A percentile compares a stretch with the other conserved stretches of the same genome.
Conservation (phyloP, 2,888 invertebrate species). For the Drosophila conformis region DNA sequence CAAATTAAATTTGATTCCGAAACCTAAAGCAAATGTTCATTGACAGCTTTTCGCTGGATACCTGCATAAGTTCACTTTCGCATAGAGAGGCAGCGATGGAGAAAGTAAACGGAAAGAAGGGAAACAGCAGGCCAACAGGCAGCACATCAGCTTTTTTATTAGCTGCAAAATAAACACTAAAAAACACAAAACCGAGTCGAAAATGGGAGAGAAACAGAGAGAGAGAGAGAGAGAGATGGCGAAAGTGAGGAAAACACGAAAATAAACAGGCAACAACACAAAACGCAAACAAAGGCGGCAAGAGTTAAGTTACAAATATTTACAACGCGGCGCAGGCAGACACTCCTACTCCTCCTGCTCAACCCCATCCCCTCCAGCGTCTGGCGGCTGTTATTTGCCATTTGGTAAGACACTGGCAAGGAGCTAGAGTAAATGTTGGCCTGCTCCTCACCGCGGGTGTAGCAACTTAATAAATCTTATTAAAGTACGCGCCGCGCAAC, state of each 20-base stretch:
- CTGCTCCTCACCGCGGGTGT: conserved; percentile 24
- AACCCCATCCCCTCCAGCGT: neutral
- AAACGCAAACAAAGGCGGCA: conserved; percentile 68
- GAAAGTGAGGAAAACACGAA: conserved; percentile 46
- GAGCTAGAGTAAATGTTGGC: conserved; percentile 53
- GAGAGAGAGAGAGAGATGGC: neutral
- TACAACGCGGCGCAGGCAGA: conserved; percentile 60
- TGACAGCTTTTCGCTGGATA: conserved; percentile 43
- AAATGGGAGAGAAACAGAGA: neutral
- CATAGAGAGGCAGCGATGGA: neutral
- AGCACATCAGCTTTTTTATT: conserved; percentile 75
- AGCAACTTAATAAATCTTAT: conserved; percentile 77
- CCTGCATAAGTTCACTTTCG: conserved; percentile 52
- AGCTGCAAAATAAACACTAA: conserved; percentile 66
- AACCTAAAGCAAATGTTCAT: conserved; percentile 48
- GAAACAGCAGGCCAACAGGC: conserved; percentile 40
- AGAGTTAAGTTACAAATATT: conserved; percentile 79
- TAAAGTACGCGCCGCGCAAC: conserved; percentile 64
- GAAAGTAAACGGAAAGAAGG: conserved; percentile 14
- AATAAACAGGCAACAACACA: conserved; percentile 67
- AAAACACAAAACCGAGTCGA: conserved; percentile 4
- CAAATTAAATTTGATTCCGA: conserved; percentile 10
- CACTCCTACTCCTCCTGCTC: neutral
- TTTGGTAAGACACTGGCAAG: conserved; percentile 59
- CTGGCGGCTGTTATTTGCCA: conserved; percentile 52